Evolutionary conservation across 1,140 invertebrate species (phyloP).

Genomic region (Eufriesea mexicana): DNA sequence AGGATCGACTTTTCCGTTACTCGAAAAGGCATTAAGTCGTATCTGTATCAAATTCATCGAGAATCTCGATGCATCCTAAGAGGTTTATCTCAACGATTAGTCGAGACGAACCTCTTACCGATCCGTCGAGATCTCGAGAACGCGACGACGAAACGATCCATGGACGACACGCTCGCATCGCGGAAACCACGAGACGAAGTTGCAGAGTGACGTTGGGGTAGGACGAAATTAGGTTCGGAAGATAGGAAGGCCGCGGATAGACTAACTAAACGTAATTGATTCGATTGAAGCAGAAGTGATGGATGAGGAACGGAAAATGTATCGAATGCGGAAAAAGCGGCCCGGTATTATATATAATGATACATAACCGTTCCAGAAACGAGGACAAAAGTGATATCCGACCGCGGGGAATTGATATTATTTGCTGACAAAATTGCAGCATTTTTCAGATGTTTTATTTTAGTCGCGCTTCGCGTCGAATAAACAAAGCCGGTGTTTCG

Average conservation of each 20-base stretch:
- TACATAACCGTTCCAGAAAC: background rate
- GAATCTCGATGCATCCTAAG: background rate
- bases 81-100: too few species aligned
- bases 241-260: background rate
- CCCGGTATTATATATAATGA: background rate
- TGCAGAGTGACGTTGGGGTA: too few species aligned
- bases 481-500: background rate
- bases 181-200: too few species aligned
- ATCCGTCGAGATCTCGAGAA: background rate
- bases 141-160: background rate
- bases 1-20: background rate
- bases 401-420: background rate
- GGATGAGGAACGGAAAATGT: background rate
- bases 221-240: background rate
- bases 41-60: background rate
- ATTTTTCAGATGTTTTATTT: background rate
- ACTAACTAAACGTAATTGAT: background rate
- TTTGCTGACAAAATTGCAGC: background rate
- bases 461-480: background rate
- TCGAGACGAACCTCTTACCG: background rate
- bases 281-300: background rate
- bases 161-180: too few species aligned
- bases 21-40: background rate
- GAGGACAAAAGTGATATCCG: constrained; percentile 4
- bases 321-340: background rate